These are phyloP conservation scores for Copsychus sechellarum DNA, from an alignment of 2,113 vertebrate genomes.

Conservation along the genomic window DNA sequence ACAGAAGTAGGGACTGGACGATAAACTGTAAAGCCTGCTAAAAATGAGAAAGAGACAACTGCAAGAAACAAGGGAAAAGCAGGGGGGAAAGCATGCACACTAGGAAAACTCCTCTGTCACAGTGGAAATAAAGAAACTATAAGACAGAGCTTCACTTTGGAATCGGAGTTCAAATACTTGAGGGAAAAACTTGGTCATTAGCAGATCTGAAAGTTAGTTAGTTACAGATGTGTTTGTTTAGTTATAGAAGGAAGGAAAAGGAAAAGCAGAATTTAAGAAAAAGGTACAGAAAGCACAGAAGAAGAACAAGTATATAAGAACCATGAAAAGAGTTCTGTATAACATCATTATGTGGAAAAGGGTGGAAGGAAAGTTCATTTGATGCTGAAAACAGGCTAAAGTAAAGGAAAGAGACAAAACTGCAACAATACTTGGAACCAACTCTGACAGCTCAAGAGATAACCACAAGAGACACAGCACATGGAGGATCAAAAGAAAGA, in stretches of 20 bases:
- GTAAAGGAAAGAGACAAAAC: not conserved
- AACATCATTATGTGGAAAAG: not conserved
- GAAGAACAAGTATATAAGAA: not conserved
- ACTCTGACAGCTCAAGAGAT: not conserved
- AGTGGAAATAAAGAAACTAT: not conserved
- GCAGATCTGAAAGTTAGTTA: not conserved
- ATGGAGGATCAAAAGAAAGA: not conserved
- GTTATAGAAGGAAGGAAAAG: not conserved
- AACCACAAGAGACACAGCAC: not conserved
- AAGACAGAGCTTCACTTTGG: not conserved
- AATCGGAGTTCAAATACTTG: not conserved
- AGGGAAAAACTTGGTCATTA: not conserved
- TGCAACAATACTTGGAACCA: not conserved
- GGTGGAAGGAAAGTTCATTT: not conserved
- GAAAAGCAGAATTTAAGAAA: not conserved
- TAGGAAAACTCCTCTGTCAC: not conserved
- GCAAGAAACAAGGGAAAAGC: not conserved
- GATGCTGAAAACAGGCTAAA: not conserved
- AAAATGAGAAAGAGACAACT: not conserved
- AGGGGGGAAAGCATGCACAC: rapidly evolving
- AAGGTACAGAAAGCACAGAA: not conserved
- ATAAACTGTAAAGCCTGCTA: not conserved
- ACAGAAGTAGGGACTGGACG: not conserved
- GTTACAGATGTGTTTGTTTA: not conserved
- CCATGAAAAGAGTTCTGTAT: not conserved